Evolutionary conservation across 64 coral and sea anemone genomes (phyloP).

Genomic region (Montipora foliosa): DNA sequence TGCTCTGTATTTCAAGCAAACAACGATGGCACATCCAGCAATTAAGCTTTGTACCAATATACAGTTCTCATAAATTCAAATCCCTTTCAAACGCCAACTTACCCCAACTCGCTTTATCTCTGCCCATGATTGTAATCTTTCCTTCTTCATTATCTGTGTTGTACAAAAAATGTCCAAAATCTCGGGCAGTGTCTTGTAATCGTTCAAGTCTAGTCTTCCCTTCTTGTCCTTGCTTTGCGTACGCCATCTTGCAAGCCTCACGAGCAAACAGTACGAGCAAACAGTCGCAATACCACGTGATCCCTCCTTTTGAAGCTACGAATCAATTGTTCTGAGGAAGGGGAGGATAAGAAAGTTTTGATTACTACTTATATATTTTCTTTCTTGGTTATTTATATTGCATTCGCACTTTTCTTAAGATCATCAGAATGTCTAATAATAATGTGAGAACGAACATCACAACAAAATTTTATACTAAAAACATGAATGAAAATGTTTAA

Average conservation of each 20-base stretch:
- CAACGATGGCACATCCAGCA: neutral
- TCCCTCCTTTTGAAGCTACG: neutral
- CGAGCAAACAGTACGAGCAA: slow-evolving; percentile 1
- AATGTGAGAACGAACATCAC: too few species aligned
- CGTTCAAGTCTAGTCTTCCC: slow-evolving; percentile 81
- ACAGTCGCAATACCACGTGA: slow-evolving; percentile 74
- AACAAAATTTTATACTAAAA: too few species aligned
- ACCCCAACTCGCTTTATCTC: slow-evolving; percentile 90
- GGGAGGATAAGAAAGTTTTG: neutral
- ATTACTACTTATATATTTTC: too few species aligned
- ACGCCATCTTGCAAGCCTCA: slow-evolving; percentile 96
- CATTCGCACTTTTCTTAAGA: too few species aligned
- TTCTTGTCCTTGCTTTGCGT: slow-evolving; percentile 82
- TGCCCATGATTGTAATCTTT: slow-evolving; percentile 72
- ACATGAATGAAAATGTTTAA: too few species aligned
- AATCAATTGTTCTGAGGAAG: neutral
- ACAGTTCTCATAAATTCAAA: neutral
- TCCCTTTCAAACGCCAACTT: neutral
- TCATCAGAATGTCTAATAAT: too few species aligned
- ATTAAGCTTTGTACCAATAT: neutral
- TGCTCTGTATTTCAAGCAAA: neutral
- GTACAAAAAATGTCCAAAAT: slow-evolving; percentile 81
- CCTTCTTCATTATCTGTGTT: slow-evolving; percentile 75
- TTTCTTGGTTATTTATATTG: too few species aligned
- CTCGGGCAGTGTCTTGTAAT: slow-evolving; percentile 16